phyloP scores from a whole-genome alignment of 1,140 invertebrate species.

The Vanessa tameamea region DNA sequence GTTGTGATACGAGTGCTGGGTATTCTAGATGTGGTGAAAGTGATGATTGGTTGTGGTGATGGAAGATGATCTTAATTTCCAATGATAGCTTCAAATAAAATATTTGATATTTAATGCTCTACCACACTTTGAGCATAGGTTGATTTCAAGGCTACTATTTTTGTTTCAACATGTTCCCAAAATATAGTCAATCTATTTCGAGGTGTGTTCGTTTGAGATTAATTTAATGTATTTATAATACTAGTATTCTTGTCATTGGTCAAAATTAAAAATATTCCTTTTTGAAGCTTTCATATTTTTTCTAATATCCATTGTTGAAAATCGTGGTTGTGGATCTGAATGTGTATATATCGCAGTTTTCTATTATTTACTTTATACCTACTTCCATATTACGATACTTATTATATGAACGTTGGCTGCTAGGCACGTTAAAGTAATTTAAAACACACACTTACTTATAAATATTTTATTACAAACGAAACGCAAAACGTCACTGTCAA shows the following conservation, averaged over 20 bases:
- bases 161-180: not conserved
- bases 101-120: not conserved
- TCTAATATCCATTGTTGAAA: too few relatives aligned
- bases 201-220: not conserved
- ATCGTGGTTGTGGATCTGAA: too few relatives aligned
- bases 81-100: not conserved
- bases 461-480: too few relatives aligned
- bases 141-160: not conserved
- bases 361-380: too few relatives aligned
- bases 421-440: too few relatives aligned
- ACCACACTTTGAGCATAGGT: not conserved
- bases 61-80: not conserved
- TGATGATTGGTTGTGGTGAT: not conserved
- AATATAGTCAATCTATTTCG: not conserved
- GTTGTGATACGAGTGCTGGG: too few relatives aligned
- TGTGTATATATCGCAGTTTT: too few relatives aligned
- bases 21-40: too few relatives aligned
- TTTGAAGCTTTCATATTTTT: not conserved
- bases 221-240: not conserved
- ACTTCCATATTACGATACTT: too few relatives aligned
- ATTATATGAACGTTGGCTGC: too few relatives aligned
- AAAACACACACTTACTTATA: too few relatives aligned
- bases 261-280: not conserved
- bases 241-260: not conserved
- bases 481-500: too few relatives aligned